Base-by-base conservation (phyloP, 37 sponge, comb jelly and placozoan genomes). In the Petrosia ficiformis region DNA sequence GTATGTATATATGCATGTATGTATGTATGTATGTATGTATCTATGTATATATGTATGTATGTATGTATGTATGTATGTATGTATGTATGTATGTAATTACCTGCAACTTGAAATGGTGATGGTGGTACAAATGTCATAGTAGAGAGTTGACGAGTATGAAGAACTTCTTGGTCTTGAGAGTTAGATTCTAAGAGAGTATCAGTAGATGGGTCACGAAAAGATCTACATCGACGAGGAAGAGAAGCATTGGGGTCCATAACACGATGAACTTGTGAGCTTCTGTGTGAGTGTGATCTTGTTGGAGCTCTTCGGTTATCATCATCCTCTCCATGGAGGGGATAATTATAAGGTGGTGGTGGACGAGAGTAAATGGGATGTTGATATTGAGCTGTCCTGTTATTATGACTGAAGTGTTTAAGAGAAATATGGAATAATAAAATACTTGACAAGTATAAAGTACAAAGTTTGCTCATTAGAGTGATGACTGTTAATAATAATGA, bases 81-180 rank as follows among this genome's bases (percentile, higher is more conserved):
- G n/a, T n/a, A n/a, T n/a, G n/a, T n/a, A n/a, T n/a, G n/a, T n/a
- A n/a, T n/a, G n/a, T n/a, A n/a, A n/a, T 10, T 33, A 90, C 92
- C 92, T 80, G 81, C 79, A 25, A 79, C 82, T 60, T 86, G 86
- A 70, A 86, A 86, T 4, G 87, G 92, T 56, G 74, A 84, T 33
- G 92, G 92, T 33, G 92, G 92, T n/a, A 91, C 86, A 43, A 68
- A 91, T 44, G 92, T 91, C 72, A 86, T 73, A 1, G 83, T 82
- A 24, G 92, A 91, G 69, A 91, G 80, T 72, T 91, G 92, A 25
- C 78, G 73, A 24, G 67, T 77, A 71, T 91, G 92, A 2, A 66
- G 42, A 10, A 78, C 74, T 29, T 54, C 42, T n/a, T 21, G 63
- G 0, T 42, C 21, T 1, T 39, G 52, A 36, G 21, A 3, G 33